Percentiles rank a stretch among this genome's conserved stretches.
Evolutionary conservation across 2,113 vertebrate species (phyloP).

Genomic region (Platichthys stellatus): DNA sequence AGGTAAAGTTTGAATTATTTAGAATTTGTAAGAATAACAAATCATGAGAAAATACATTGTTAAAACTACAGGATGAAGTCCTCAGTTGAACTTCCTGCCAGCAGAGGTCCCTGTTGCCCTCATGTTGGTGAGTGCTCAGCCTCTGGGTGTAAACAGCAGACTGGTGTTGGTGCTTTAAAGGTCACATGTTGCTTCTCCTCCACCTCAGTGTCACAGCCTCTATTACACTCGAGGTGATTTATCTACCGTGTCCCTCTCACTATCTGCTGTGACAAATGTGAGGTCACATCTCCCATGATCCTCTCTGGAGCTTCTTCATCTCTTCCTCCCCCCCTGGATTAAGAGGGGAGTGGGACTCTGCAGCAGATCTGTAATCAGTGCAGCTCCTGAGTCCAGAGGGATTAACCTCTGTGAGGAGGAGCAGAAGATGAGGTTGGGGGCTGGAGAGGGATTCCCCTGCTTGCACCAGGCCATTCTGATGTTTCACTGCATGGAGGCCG

Average conservation of each 20-base stretch:
- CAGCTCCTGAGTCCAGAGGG: too few species aligned
- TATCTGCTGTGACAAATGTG: too few species aligned
- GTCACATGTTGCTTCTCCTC: not conserved
- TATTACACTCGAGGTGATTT: not conserved
- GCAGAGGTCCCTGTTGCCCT: slow-evolving; percentile 54
- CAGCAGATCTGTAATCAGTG: slow-evolving; percentile 33
- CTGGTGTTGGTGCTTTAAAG: not conserved
- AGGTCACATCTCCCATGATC: slow-evolving; percentile 10
- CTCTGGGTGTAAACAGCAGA: too few species aligned
- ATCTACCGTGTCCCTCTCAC: not conserved
- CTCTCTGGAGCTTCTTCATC: not conserved
- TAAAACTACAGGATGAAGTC: not conserved
- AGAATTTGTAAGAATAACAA: not conserved
- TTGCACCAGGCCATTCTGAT: not conserved
- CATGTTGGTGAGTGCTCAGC: not conserved
- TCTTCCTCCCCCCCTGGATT: slow-evolving; percentile 6
- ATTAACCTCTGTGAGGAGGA: too few species aligned
- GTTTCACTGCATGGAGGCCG: not conserved
- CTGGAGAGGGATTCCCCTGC: slow-evolving; percentile 46
- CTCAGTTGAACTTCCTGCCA: not conserved
- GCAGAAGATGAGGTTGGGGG: slow-evolving; percentile 18
- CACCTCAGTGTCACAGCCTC: not conserved
- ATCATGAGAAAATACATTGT: not conserved
- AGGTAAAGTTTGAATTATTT: too few species aligned
- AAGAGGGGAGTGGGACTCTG: not conserved